phyloP scores from a whole-genome alignment of 1,140 invertebrate species.

The Druon quercuslanigerum region DNA sequence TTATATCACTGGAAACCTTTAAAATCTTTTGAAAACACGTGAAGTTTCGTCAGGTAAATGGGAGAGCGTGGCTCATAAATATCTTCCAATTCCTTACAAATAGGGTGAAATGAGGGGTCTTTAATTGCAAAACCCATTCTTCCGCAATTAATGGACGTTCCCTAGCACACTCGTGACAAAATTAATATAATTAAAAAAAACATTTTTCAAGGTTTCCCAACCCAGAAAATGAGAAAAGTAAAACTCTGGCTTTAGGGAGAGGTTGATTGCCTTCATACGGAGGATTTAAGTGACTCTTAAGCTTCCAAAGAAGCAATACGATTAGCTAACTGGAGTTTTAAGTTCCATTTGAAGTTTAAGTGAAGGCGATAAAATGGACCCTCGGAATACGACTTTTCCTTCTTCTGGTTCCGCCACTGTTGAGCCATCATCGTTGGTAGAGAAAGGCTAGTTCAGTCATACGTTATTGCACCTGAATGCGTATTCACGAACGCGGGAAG shows the following conservation, averaged over 20 bases:
- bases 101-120: too few species aligned
- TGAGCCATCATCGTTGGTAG: not conserved
- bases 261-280: not conserved
- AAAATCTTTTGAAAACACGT: too few species aligned
- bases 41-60: too few species aligned
- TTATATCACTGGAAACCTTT: too few species aligned
- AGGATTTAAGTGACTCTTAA: not conserved
- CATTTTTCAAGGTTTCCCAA: too few species aligned
- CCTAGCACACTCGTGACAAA: too few species aligned
- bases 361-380: conserved; percentile 1
- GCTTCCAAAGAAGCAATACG: not conserved
- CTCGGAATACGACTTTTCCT: not conserved
- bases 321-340: not conserved
- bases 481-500: not conserved
- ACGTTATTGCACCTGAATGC: not conserved
- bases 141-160: too few species aligned
- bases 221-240: too few species aligned
- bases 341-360: not conserved
- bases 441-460: conserved; percentile 1
- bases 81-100: too few species aligned
- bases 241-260: not conserved
- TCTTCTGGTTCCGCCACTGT: not conserved
- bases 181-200: too few species aligned
- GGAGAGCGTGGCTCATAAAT: too few species aligned
- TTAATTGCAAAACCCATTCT: too few species aligned